Evolutionary conservation across 2,113 vertebrate species (phyloP).

Genomic region (Podarcis cretensis): DNA sequence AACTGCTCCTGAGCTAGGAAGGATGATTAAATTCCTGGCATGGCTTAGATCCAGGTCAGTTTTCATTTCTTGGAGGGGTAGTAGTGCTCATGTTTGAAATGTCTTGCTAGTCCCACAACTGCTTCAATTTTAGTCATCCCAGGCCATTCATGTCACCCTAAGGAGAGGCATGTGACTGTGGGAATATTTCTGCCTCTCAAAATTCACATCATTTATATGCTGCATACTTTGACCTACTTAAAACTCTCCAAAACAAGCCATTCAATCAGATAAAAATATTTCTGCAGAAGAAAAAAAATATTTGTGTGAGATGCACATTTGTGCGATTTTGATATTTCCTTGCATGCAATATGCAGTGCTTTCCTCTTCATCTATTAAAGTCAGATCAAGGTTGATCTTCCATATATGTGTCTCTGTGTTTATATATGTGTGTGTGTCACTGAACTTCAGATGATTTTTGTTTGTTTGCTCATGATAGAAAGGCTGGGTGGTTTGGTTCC

Average conservation of each 20-base stretch:
- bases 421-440: not conserved
- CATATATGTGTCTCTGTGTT: not conserved
- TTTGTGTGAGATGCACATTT: accelerated
- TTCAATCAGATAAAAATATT: not conserved
- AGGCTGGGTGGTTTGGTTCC: not conserved
- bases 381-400: not conserved
- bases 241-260: not conserved
- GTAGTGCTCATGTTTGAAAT: not conserved
- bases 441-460: not conserved
- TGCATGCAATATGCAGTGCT: not conserved
- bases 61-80: not conserved
- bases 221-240: not conserved
- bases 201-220: constrained; percentile 2
- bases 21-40: constrained; percentile 8
- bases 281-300: not conserved
- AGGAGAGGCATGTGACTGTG: constrained; percentile 6
- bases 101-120: not conserved
- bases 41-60: constrained; percentile 10
- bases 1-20: not conserved
- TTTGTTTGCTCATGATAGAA: not conserved
- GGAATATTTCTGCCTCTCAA: not conserved
- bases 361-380: not conserved
- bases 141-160: constrained; percentile 1
- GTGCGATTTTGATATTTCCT: not conserved
- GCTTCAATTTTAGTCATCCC: constrained; percentile 5